phyloP scores from a whole-genome alignment of 64 coral and sea anemone genomes.

The Actinia equina region DNA sequence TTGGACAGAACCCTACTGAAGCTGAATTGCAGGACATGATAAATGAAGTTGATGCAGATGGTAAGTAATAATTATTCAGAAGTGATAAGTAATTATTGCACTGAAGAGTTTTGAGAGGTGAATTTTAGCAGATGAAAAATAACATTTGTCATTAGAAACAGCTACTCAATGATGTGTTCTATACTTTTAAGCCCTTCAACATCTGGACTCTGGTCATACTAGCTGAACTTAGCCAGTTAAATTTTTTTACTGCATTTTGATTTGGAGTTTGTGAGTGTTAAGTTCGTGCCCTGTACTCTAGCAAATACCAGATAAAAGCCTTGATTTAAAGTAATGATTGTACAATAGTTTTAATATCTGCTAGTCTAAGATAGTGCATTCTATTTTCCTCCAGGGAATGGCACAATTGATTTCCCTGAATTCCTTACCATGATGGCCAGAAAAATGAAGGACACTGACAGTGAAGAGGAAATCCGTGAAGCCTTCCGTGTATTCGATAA shows the following conservation, averaged over 20 bases:
- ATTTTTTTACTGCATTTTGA: too few species aligned
- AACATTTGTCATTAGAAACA: background rate
- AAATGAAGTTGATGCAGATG: slow-evolving; percentile 86
- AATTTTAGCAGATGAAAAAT: background rate
- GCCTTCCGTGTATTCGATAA: slow-evolving; percentile 83
- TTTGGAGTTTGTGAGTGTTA: too few species aligned
- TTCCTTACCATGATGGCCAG: slow-evolving; percentile 84
- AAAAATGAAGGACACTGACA: slow-evolving; percentile 80
- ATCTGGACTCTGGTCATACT: too few species aligned
- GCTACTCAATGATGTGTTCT: too few species aligned
- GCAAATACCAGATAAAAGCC: too few species aligned
- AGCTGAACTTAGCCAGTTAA: too few species aligned
- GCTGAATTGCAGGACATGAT: slow-evolving; percentile 86
- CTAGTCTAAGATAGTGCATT: background rate
- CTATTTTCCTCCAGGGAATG: slow-evolving; percentile 48
- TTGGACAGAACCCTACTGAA: slow-evolving; percentile 82
- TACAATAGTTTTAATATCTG: too few species aligned
- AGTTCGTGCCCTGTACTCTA: too few species aligned
- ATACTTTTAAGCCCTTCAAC: too few species aligned
- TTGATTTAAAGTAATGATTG: too few species aligned
- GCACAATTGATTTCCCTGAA: slow-evolving; percentile 79
- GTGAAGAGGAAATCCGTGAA: slow-evolving; percentile 75
- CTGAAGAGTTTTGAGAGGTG: too few species aligned
- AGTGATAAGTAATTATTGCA: too few species aligned
- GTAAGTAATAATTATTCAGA: slow-evolving; percentile 31